Evolutionary conservation across 2,113 vertebrate species (phyloP).

Genomic region (Bujurquina vittata): DNA sequence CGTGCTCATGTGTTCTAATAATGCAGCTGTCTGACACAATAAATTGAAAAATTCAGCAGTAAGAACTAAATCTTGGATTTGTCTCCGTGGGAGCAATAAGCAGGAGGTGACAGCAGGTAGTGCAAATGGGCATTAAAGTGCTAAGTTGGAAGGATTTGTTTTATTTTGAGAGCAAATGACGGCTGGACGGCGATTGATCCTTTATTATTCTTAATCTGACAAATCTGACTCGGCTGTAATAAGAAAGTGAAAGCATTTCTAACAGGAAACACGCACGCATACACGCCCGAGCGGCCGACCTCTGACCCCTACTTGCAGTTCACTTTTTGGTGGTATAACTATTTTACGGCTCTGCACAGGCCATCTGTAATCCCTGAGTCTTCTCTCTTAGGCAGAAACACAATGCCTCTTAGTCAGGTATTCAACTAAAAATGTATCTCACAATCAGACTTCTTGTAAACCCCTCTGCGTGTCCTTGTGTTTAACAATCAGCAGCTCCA

Average conservation of each 20-base stretch:
- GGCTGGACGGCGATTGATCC: not conserved
- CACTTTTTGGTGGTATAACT: not conserved
- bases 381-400: not conserved
- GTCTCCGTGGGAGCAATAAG: not conserved
- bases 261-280: not conserved
- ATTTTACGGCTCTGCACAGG: not conserved
- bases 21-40: not conserved
- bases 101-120: not conserved
- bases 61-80: not conserved
- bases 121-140: not conserved
- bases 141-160: not conserved
- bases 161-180: not conserved
- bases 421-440: conserved; percentile 6
- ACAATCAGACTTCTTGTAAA: not conserved
- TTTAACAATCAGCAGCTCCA: conserved; percentile 2
- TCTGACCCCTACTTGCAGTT: not conserved
- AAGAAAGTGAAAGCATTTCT: not conserved
- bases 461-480: not conserved
- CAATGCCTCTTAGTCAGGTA: not conserved
- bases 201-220: not conserved
- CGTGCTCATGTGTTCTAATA: not conserved
- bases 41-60: not conserved
- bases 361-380: not conserved
- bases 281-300: not conserved
- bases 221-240: not conserved